These are phyloP conservation scores for Pipistrellus kuhlii DNA, from an alignment of 2,797 vertebrate genomes.

Conservation along the genomic window DNA sequence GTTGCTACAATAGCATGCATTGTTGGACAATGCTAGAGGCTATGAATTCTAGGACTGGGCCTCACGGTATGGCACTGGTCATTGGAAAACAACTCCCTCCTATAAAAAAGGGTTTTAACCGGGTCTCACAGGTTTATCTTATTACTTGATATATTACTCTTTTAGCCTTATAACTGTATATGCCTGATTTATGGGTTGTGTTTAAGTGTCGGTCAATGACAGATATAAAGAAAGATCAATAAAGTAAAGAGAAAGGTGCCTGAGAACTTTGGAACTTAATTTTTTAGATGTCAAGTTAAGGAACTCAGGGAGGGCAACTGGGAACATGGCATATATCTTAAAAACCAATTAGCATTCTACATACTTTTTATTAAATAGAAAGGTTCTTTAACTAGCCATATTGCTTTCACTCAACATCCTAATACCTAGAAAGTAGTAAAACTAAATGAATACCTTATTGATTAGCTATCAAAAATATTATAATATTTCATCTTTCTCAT, in stretches of 20 bases:
- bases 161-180: constrained; percentile 50
- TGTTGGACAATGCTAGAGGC: background rate
- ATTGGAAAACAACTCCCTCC: background rate
- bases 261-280: constrained; percentile 71
- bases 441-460: constrained; percentile 75
- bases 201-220: constrained; percentile 65
- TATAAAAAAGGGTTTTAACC: background rate
- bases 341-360: constrained; percentile 66
- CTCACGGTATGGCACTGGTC: background rate
- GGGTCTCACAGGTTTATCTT: background rate
- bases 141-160: constrained; percentile 29
- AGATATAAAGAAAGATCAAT: constrained; percentile 74
- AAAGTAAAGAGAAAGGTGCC: constrained; percentile 63
- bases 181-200: constrained; percentile 41
- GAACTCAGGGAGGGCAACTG: constrained; percentile 57
- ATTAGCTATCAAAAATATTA: constrained; percentile 72
- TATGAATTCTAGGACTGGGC: background rate
- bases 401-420: constrained; percentile 75
- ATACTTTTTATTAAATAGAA: constrained; percentile 63
- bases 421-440: constrained; percentile 77
- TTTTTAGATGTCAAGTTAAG: constrained; percentile 69
- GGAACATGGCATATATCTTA: constrained; percentile 58
- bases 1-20: background rate
- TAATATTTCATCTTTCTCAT: constrained; percentile 73
- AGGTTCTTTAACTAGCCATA: constrained; percentile 59